phyloP scores from a whole-genome alignment of 2,113 vertebrate species.

The Heterochromis multidens region DNA sequence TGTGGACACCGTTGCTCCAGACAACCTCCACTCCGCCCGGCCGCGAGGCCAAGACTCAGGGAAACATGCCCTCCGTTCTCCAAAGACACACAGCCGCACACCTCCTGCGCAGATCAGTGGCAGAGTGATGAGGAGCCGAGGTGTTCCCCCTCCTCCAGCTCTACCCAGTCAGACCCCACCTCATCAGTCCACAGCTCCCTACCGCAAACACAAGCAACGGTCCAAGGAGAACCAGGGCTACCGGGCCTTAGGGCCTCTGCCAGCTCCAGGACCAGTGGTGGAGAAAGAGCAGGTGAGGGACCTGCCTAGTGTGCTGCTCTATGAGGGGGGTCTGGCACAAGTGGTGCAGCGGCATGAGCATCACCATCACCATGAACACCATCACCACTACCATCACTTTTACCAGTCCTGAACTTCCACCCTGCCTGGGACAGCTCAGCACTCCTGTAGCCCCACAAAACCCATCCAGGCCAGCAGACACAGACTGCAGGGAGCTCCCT shows the following conservation, averaged over 20 bases:
- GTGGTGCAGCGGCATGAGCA: slow-evolving; percentile 96
- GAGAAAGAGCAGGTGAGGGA: slow-evolving; percentile 90
- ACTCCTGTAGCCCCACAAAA: slow-evolving; percentile 68
- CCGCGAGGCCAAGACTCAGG: slow-evolving; percentile 83
- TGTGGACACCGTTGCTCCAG: slow-evolving; percentile 53
- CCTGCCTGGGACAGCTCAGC: slow-evolving; percentile 78
- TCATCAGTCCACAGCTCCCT: slow-evolving; percentile 82
- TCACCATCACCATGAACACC: slow-evolving; percentile 97
- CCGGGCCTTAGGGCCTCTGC: slow-evolving; percentile 77
- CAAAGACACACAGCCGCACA: slow-evolving; percentile 83
- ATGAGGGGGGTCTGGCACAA: slow-evolving; percentile 87
- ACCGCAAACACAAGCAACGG: slow-evolving; percentile 92
- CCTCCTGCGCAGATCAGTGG: slow-evolving; percentile 73
- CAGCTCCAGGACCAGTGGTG: slow-evolving; percentile 74
- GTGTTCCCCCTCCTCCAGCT: slow-evolving; percentile 71
- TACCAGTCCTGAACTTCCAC: slow-evolving; percentile 88
- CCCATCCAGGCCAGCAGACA: not conserved
- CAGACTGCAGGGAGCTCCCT: not conserved
- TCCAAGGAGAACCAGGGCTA: slow-evolving; percentile 86
- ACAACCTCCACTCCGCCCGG: slow-evolving; percentile 67
- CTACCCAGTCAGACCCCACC: slow-evolving; percentile 78
- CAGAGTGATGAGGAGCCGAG: slow-evolving; percentile 84
- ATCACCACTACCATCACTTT: slow-evolving; percentile 99
- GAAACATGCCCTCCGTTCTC: slow-evolving; percentile 88
- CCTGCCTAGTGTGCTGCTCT: slow-evolving; percentile 84